These are phyloP conservation scores for Agapostemon virescens DNA, from an alignment of 2,888 invertebrate genomes.

Conservation along the genomic window DNA sequence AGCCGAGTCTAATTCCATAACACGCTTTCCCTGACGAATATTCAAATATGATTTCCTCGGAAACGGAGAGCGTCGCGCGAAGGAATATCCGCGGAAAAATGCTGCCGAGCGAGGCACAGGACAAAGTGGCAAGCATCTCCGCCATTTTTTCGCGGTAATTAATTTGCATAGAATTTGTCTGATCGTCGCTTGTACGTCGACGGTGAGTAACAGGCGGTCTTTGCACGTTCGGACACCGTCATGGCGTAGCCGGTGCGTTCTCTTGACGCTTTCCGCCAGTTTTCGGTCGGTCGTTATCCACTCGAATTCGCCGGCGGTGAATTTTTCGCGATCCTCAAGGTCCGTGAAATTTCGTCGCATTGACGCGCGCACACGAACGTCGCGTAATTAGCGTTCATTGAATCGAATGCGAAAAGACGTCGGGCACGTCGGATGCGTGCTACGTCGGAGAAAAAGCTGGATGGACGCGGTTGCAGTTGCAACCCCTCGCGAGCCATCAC, in stretches of 20 bases:
- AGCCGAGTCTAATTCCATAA: background rate
- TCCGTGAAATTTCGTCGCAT: conserved; percentile 43
- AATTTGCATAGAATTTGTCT: background rate
- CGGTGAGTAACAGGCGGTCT: background rate
- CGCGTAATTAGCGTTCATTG: conserved; percentile 50
- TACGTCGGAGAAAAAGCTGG: conserved; percentile 13
- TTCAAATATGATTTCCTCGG: background rate
- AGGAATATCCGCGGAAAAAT: background rate
- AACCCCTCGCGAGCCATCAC: background rate
- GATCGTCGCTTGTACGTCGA: background rate
- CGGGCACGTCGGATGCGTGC: conserved; percentile 1
- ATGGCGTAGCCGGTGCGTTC: background rate
- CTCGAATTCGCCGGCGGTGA: conserved; percentile 1
- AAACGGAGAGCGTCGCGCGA: background rate
- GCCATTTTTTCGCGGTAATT: background rate
- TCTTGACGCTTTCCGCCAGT: background rate
- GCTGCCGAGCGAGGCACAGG: background rate
- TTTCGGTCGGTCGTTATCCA: conserved; percentile 16
- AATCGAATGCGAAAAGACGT: conserved; percentile 31
- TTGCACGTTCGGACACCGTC: background rate
- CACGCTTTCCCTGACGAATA: conserved; percentile 9
- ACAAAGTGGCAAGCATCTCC: conserved; percentile 4
- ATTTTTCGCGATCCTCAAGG: conserved; percentile 13
- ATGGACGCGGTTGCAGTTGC: background rate
- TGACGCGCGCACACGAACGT: conserved; percentile 10